Percentiles rank a stretch among this genome's conserved stretches.
Evolutionary conservation across 2,888 invertebrate species (phyloP).

Genomic region (Leptopilina drosophilae): DNA sequence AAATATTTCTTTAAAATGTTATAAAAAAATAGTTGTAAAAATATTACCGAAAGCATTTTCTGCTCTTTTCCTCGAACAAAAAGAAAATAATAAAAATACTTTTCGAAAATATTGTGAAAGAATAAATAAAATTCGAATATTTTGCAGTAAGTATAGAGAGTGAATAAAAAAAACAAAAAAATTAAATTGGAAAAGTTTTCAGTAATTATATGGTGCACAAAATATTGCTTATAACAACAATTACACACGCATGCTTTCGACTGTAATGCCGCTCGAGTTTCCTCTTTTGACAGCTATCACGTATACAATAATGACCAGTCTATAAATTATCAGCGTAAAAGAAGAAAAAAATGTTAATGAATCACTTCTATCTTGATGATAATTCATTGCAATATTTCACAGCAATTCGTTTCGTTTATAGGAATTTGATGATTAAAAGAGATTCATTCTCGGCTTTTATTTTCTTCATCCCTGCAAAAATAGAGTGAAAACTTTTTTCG

Average conservation of each 20-base stretch:
- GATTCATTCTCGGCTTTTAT: too few relatives aligned
- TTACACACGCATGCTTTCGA: conserved; percentile 58
- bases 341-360: conserved; percentile 42
- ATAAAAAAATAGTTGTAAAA: too few relatives aligned
- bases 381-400: neutral
- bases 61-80: too few relatives aligned
- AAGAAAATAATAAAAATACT: too few relatives aligned
- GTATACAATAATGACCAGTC: conserved; percentile 59
- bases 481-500: neutral
- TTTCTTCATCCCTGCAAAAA: neutral
- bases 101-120: too few relatives aligned
- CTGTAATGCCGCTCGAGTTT: conserved; percentile 71
- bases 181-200: conserved; percentile 25
- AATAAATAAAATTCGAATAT: too few relatives aligned
- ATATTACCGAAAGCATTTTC: too few relatives aligned
- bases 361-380: conserved; percentile 5
- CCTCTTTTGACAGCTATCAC: conserved; percentile 61
- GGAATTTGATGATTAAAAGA: neutral
- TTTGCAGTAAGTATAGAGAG: neutral
- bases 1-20: too few relatives aligned
- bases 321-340: conserved; percentile 49
- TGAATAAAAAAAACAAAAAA: neutral
- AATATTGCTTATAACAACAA: conserved; percentile 19
- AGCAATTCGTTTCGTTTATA: neutral
- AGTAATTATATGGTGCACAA: conserved; percentile 24